Base-by-base conservation (phyloP, 2,888 invertebrate genomes). In the Harpalus rufipes region DNA sequence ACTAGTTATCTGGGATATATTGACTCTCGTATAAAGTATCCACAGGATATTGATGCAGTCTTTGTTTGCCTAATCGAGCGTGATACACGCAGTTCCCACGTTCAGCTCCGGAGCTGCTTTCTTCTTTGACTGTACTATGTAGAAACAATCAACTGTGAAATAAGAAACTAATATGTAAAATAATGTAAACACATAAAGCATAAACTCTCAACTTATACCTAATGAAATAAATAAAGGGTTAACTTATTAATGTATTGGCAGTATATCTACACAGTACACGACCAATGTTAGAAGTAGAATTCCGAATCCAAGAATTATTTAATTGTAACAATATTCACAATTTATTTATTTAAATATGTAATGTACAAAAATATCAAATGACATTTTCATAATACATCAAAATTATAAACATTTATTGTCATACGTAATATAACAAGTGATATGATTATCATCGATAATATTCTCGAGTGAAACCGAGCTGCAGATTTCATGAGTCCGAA, bases 11-110 rank as follows among this genome's bases (percentile, higher is more conserved):
- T 51, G 12, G 44, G 44, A 0, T 51, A 51, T 51, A 51, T 51
- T 51, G 8, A 51, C 44, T 10, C 44, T 51, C 10, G 1, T 2
- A 7, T 51, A 51, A 5, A 51, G 10, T 5, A 12, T 51, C 2
- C 6, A 8, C 39, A 74, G 44, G 72, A 74, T 74, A 74, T 74
- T 18, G 7, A 41, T 21, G 44, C 41, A 74, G 14, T 74, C 72
- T 74, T 74, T 74, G 72, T 74, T 74, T 74, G 44, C 44, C n/a
- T 74, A 74, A 74, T 74, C 51, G 72, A 74, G 72, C n/a, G n/a
- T 74, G 72, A 74, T 14, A 74, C 51, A 68, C 72, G 18, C 16
- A 41, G 41, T 74, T 74, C 72, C 72, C 72, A 74, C 72, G 72
- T 44, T 44, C 44, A 44, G 44, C 44, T 74, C 41, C 32, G 10